Evolutionary conservation across 1,140 invertebrate genomes (phyloP).

Genomic region (Teleopsis dalmanni): DNA sequence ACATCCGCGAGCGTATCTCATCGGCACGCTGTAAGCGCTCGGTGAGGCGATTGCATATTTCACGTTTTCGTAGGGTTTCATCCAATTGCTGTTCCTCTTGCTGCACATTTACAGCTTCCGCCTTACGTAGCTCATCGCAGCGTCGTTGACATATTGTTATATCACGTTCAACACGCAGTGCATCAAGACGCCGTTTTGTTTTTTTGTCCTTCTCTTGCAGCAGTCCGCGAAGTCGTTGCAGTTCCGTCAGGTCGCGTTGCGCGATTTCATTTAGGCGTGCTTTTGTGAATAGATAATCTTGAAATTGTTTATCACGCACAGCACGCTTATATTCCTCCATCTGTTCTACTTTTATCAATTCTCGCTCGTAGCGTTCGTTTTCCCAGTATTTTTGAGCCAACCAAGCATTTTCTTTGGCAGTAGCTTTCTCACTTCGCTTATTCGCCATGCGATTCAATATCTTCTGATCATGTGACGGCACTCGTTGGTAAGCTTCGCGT

Average conservation of each 20-base stretch:
- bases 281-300: constrained; percentile 35
- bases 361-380: constrained; percentile 35
- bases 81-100: constrained; percentile 38
- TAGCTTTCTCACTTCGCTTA: constrained; percentile 31
- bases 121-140: constrained; percentile 30
- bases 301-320: constrained; percentile 38
- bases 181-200: constrained; percentile 24
- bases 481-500: constrained; percentile 26
- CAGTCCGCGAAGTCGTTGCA: constrained; percentile 24
- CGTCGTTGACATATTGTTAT: constrained; percentile 25
- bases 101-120: constrained; percentile 28
- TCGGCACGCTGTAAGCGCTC: constrained; percentile 34
- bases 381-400: constrained; percentile 41
- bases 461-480: constrained; percentile 38
- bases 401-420: constrained; percentile 39
- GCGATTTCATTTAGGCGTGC: constrained; percentile 30
- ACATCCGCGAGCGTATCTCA: constrained; percentile 23
- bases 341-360: constrained; percentile 35
- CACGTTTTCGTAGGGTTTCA: constrained; percentile 27
- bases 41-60: constrained; percentile 29
- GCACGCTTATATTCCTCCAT: constrained; percentile 37
- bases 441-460: constrained; percentile 42
- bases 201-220: constrained; percentile 32
- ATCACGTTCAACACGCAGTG: constrained; percentile 27
- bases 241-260: constrained; percentile 28